Conservation (phyloP, 1,140 invertebrate genomes). For the Sycophila sp. region DNA sequence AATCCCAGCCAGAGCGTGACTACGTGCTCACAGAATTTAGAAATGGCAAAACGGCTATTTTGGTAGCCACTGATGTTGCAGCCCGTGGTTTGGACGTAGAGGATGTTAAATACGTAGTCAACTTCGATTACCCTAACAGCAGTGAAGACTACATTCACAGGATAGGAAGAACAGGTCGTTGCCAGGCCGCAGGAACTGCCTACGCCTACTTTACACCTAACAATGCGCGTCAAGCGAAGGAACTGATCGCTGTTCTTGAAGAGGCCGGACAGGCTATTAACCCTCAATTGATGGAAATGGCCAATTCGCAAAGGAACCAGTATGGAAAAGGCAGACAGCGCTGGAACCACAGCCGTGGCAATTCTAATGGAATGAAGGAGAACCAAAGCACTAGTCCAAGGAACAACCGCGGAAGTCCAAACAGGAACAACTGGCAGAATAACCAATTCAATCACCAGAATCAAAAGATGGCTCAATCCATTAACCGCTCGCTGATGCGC, state of each 20-base stretch:
- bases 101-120: constrained; percentile 99
- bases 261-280: constrained; percentile 93
- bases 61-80: constrained; percentile 99
- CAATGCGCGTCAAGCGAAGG: constrained; percentile 90
- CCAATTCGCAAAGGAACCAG: constrained; percentile 63
- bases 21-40: constrained; percentile 93
- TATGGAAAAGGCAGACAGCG: constrained; percentile 65
- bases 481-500: constrained; percentile 44
- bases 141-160: constrained; percentile 99
- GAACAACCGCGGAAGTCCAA: constrained; percentile 59
- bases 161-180: constrained; percentile 95
- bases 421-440: constrained; percentile 57
- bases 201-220: constrained; percentile 96
- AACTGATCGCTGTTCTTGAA: constrained; percentile 87
- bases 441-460: constrained; percentile 44
- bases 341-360: constrained; percentile 64
- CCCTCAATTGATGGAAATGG: constrained; percentile 75
- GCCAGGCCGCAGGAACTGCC: constrained; percentile 92
- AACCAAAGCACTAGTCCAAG: constrained; percentile 62
- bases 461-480: constrained; percentile 37
- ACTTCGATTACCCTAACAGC: constrained; percentile 98
- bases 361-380: constrained; percentile 44
- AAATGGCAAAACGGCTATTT: constrained; percentile 90
- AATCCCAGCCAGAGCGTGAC: constrained; percentile 96
- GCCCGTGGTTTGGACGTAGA: constrained; percentile 98